These are phyloP conservation scores for Brachymystax lenok DNA, from an alignment of 2,797 vertebrate species.

Conservation along the genomic window DNA sequence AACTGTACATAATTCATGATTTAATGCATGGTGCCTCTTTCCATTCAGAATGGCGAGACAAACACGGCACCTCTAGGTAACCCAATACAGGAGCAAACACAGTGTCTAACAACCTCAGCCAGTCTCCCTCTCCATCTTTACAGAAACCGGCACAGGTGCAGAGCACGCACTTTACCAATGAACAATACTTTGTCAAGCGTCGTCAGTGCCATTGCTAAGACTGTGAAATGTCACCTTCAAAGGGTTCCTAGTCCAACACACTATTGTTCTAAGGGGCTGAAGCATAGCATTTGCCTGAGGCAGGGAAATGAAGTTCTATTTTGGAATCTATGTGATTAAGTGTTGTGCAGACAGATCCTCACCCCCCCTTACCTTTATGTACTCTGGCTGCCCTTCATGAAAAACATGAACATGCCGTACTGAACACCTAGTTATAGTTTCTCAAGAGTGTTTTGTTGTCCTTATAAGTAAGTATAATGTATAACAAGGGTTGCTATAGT, in stretches of 20 bases:
- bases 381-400: not conserved
- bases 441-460: not conserved
- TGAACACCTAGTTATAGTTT: not conserved
- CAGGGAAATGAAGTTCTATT: not conserved
- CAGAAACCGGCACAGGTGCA: not conserved
- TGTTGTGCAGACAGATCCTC: not conserved
- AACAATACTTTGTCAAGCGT: not conserved
- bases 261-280: not conserved
- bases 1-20: too few species aligned
- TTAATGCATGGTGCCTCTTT: not conserved
- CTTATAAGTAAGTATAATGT: not conserved
- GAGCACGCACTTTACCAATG: not conserved
- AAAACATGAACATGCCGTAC: not conserved
- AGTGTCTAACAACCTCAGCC: not conserved
- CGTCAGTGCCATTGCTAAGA: not conserved
- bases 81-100: not conserved
- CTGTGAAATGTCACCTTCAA: conserved; percentile 6
- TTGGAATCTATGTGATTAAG: not conserved
- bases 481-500: not conserved
- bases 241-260: not conserved
- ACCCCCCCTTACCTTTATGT: not conserved
- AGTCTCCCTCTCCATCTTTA: not conserved
- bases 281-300: not conserved
- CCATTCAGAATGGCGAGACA: not conserved
- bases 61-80: not conserved